Percentiles rank a stretch among this genome's conserved stretches.
These are phyloP conservation scores for Calidris pygmaea DNA, from an alignment of 2,113 vertebrate species.

Conservation along the genomic window DNA sequence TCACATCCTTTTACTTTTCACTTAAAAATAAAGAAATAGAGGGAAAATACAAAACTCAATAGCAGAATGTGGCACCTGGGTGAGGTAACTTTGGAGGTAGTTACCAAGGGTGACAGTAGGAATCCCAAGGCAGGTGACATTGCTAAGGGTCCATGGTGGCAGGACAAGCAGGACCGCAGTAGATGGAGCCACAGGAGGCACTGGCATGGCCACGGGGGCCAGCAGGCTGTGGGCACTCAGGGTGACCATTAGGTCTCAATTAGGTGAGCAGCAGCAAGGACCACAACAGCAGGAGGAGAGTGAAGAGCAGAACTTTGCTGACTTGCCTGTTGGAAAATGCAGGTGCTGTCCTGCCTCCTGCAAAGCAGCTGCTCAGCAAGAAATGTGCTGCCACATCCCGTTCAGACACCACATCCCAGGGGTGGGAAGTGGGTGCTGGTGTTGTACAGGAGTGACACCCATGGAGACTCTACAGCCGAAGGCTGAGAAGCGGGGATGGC, in stretches of 20 bases:
- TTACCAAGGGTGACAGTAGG: not conserved
- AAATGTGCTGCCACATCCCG: not conserved
- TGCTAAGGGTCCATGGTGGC: not conserved
- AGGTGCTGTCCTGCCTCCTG: not conserved
- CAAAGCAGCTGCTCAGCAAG: not conserved
- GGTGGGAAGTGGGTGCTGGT: not conserved
- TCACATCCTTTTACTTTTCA: not conserved
- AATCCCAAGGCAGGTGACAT: not conserved
- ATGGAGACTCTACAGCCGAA: rapidly evolving
- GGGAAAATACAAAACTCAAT: not conserved
- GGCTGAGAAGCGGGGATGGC: not conserved
- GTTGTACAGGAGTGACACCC: not conserved
- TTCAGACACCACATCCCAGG: not conserved
- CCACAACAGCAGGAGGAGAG: not conserved
- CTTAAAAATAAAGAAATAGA: not conserved
- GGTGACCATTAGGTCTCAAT: not conserved
- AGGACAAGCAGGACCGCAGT: not conserved
- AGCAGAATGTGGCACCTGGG: not conserved
- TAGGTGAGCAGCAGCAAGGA: not conserved
- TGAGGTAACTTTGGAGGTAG: no score
- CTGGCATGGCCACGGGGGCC: not conserved
- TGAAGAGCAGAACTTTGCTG: not conserved
- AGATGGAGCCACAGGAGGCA: not conserved
- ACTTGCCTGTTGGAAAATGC: not conserved
- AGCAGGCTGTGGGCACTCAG: not conserved